Base-by-base conservation (phyloP, 2,113 vertebrate genomes). In the Tiliqua scincoides region DNA sequence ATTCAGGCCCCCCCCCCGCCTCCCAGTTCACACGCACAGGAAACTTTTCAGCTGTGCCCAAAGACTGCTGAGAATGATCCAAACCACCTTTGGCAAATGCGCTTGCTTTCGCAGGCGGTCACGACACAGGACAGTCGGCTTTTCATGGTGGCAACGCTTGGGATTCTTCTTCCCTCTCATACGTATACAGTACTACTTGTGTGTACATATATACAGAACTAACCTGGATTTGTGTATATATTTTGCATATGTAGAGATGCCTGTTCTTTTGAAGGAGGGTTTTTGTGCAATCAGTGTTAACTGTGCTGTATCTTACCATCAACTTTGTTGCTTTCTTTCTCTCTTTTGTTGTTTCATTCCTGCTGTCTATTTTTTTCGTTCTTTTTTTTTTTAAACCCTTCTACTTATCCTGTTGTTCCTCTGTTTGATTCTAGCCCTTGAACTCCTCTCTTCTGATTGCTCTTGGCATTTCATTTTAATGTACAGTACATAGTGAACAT, bases 181-280 rank as follows among this genome's bases (percentile, higher is more conserved):
- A 89, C 91, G 91, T 92, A 92, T 94, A 93, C 90, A 95, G 92
- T 86, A 91, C 91, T 91, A 92, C 91, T 91, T 93, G 85, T 91
- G 89, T 95, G 93, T 95, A 95, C 91, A 95, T 94, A 94, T 95
- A 94, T 94, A 95, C 93, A 95, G 94, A 94, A 87, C 25, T 67
- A 25, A 79, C 25, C 59, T 57, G 91, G 90, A 94, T 91, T 90
- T 94, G 90, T 95, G 95, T 95, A 95, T 95, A 95, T 95, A 95
- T 95, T 95, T 94, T 95, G 94, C 93, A 93, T 94, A 94, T 75
- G 52, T 74, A 82, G 68, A 77, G 89, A 93, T 93, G 94, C 93
- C 88, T 88, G 79, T 90, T 86, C 91, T 93, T 85, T 89, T 5
- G 0, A 82, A 72, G 74, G 87, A 90, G 76, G 85, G 61, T 89